Conservation (phyloP, 2,888 invertebrate species). For the Amaurobius ferox region DNA sequence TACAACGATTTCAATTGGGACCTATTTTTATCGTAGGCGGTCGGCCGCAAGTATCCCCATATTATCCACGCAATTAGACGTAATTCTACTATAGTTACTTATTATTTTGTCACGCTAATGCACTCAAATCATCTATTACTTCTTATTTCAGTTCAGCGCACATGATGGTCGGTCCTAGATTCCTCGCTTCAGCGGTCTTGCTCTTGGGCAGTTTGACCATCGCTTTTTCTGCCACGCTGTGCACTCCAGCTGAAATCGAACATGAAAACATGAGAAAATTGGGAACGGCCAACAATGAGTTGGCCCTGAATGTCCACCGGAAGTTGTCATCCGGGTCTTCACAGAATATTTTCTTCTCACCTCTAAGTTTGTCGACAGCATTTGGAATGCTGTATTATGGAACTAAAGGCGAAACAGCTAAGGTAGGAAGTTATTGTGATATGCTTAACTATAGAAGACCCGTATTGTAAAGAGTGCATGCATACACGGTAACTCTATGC, state of each 20-base stretch:
- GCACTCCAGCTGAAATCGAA: background rate
- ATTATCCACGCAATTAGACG: no score
- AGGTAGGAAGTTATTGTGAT: no score
- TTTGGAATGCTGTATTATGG: slow-evolving; percentile 52
- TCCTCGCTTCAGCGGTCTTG: no score
- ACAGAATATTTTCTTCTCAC: slow-evolving; percentile 43
- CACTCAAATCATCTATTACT: background rate
- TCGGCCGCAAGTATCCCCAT: no score
- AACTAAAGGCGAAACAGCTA: slow-evolving; percentile 37
- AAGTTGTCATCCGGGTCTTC: background rate
- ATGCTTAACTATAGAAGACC: no score
- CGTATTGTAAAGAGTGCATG: no score
- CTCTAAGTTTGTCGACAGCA: slow-evolving; percentile 36
- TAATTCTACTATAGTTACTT: no score
- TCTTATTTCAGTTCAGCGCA: background rate
- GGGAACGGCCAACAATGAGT: slow-evolving; percentile 4
- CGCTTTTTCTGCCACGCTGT: background rate
- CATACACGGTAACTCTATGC: no score
- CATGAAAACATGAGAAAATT: slow-evolving; percentile 23
- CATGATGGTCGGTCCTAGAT: background rate
- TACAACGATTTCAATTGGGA: no score
- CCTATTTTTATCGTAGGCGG: no score
- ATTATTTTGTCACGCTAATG: no score
- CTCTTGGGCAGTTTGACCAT: background rate
- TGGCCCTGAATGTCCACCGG: slow-evolving; percentile 26